Percentiles rank a stretch among this genome's conserved stretches.
Evolutionary conservation across 2,797 vertebrate species (phyloP).

Genomic region (Podarcis lilfordi): DNA sequence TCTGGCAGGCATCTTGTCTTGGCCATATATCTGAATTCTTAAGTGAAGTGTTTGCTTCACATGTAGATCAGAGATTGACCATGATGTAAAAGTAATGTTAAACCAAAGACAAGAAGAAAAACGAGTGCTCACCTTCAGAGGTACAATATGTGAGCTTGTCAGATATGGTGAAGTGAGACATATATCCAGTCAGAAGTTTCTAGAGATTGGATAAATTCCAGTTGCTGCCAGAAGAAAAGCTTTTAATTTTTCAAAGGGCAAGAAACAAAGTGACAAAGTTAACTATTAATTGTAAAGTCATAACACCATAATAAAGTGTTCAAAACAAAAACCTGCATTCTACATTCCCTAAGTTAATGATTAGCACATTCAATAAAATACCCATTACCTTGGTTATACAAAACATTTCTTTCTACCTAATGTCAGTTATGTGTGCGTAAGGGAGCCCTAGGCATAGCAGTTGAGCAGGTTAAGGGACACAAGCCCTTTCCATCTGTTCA

Average conservation of each 20-base stretch:
- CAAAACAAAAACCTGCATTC: accelerated
- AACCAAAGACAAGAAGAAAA: constrained; percentile 27
- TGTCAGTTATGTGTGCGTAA: not conserved
- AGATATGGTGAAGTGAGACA: not conserved
- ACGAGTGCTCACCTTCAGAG: not conserved
- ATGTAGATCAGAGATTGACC: not conserved
- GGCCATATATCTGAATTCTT: accelerated
- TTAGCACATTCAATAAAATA: not conserved
- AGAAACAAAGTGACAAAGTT: not conserved
- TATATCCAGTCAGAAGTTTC: not conserved
- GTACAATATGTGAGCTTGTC: accelerated
- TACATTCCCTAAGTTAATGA: not conserved
- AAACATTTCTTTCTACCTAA: not conserved
- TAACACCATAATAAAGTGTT: constrained; percentile 22
- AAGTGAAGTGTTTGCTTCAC: accelerated
- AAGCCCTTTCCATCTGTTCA: not conserved
- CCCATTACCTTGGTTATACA: not conserved
- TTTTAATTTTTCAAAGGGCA: not conserved
- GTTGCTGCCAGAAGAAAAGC: not conserved
- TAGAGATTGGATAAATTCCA: accelerated
- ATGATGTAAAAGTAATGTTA: not conserved
- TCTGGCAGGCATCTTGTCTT: not conserved
- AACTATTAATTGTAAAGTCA: not conserved
- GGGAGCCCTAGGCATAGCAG: not conserved
- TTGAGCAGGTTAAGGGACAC: not conserved